Evolutionary conservation across 2,113 vertebrate genomes (phyloP).

Genomic region (Amia ocellicauda): DNA sequence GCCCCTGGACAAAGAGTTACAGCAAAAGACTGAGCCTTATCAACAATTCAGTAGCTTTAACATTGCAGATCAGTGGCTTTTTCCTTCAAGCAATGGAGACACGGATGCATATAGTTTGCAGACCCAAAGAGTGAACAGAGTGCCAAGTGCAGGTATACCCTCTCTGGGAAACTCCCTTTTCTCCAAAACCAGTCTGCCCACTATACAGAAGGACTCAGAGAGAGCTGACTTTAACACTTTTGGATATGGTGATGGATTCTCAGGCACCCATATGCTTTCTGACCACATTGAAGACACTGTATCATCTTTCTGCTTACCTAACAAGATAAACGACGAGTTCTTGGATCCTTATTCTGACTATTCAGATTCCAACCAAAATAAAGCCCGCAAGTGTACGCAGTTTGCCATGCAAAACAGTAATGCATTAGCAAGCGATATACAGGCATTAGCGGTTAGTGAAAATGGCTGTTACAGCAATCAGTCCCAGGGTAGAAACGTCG

Average conservation of each 20-base stretch:
- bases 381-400: slow-evolving; percentile 26
- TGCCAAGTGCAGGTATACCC: slow-evolving; percentile 42
- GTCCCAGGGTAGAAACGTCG: slow-evolving; percentile 36
- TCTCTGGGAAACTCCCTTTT: slow-evolving; percentile 22
- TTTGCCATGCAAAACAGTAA: slow-evolving; percentile 41
- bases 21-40: slow-evolving; percentile 31
- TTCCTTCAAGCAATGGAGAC: slow-evolving; percentile 39
- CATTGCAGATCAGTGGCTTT: slow-evolving; percentile 39
- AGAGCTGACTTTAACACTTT: slow-evolving; percentile 27
- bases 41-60: slow-evolving; percentile 37
- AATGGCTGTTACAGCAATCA: slow-evolving; percentile 29
- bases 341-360: slow-evolving; percentile 37
- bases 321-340: slow-evolving; percentile 29
- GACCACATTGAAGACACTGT: slow-evolving; percentile 27
- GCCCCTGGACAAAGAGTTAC: slow-evolving; percentile 44
- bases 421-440: slow-evolving; percentile 45
- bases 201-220: not conserved
- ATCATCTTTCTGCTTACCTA: slow-evolving; percentile 29
- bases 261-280: slow-evolving; percentile 29
- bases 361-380: slow-evolving; percentile 24
- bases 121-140: slow-evolving; percentile 37
- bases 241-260: slow-evolving; percentile 31
- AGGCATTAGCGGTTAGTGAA: slow-evolving; percentile 40
- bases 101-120: slow-evolving; percentile 19
- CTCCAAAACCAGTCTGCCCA: slow-evolving; percentile 27